These are phyloP conservation scores for Phoxinus dragarum DNA, from an alignment of 2,797 vertebrate species.

Conservation along the genomic window DNA sequence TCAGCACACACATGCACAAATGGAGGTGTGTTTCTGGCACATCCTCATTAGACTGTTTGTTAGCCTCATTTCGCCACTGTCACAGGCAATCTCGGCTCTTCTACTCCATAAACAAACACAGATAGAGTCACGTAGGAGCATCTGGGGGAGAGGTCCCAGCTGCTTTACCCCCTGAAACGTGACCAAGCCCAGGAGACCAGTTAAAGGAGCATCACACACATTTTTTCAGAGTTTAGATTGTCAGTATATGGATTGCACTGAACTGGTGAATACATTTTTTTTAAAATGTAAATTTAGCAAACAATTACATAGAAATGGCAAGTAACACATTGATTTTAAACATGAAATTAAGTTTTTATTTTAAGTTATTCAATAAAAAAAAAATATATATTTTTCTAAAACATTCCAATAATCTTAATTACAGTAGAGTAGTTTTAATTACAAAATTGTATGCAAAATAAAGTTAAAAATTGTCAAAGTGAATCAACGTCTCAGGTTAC, in stretches of 20 bases:
- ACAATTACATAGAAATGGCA: neutral
- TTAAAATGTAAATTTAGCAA: neutral
- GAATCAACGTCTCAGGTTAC: neutral
- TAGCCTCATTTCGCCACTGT: constrained; percentile 86
- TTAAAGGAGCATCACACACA: constrained; percentile 27
- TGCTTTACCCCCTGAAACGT: constrained; percentile 42
- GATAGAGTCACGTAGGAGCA: constrained; percentile 47
- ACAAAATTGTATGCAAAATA: neutral
- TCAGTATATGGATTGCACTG: neutral
- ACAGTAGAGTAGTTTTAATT: neutral
- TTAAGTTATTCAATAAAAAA: no score
- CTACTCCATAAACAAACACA: constrained; percentile 61
- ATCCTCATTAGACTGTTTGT: constrained; percentile 77
- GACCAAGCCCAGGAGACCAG: constrained; percentile 36
- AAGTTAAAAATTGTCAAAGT: neutral
- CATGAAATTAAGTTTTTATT: neutral
- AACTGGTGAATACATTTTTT: neutral
- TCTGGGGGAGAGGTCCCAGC: constrained; percentile 46
- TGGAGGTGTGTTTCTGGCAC: constrained; percentile 69
- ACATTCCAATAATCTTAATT: neutral
- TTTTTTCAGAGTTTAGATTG: constrained; percentile 6
- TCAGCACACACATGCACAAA: constrained; percentile 69
- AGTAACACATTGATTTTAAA: neutral
- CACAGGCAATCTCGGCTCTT: constrained; percentile 77
- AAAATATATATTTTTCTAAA: neutral